Conservation (phyloP, 1,140 invertebrate genomes). For the Muscidifurax raptorellus region DNA sequence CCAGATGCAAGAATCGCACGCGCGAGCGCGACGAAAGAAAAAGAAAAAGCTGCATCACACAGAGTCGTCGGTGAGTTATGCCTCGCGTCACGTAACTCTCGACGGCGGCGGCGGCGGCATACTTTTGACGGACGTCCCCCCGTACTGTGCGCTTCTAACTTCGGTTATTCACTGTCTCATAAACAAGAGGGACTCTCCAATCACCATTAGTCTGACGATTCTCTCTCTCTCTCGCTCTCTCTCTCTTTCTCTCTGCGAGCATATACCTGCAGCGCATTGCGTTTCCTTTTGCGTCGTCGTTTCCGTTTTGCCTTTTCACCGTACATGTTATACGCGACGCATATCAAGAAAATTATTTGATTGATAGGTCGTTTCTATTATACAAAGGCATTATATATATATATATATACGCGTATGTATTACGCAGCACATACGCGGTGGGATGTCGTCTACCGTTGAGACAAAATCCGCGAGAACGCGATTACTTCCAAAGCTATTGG, state of each 20-base stretch:
- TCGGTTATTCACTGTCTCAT: slow-evolving; percentile 26
- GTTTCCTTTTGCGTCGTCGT: neutral
- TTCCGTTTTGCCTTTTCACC: slow-evolving; percentile 27
- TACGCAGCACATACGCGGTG: no score
- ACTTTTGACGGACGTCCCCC: slow-evolving; percentile 18
- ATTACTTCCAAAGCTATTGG: no score
- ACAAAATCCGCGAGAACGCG: no score
- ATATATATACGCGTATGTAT: no score
- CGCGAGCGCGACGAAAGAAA: neutral
- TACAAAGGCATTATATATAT: slow-evolving; percentile 1
- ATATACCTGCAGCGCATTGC: neutral
- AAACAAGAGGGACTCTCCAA: slow-evolving; percentile 34
- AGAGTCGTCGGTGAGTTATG: neutral
- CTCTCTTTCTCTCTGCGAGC: neutral
- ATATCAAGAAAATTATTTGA: slow-evolving; percentile 35
- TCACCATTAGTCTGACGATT: slow-evolving; percentile 42
- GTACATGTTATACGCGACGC: neutral
- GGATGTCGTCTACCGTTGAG: no score
- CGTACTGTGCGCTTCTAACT: neutral
- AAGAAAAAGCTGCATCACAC: neutral
- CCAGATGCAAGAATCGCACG: neutral
- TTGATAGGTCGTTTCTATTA: slow-evolving; percentile 24
- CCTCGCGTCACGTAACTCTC: slow-evolving; percentile 5
- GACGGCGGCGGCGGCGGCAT: neutral
- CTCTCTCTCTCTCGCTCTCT: no score